Base-by-base conservation (phyloP, 1,140 invertebrate genomes). In the Papilio polytes region DNA sequence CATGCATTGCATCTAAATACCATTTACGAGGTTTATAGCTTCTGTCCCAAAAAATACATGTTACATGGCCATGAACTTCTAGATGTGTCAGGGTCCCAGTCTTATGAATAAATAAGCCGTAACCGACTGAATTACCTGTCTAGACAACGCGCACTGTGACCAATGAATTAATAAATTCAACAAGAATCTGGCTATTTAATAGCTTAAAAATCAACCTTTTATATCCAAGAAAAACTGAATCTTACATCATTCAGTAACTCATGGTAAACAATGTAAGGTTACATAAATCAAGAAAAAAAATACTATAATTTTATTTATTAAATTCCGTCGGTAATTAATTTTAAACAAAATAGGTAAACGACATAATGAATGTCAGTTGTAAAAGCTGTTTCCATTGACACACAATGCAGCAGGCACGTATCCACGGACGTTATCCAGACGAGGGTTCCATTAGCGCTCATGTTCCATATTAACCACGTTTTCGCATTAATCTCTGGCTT, bases 341-440 rank as follows among this genome's bases (percentile, higher is more conserved):
- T 63, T 63, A 70, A 70, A 70, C 63, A 70, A 31, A 70, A 70
- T 70, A 36, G 13, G 63, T 70, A 70, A 15, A 10, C 59, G 26
- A 70, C 63, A 70, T 70, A 36, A 31, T 63, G 26, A 63, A 26
- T 70, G 63, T 70, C 63, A 70, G 63, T 63, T 63, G 59, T 70
- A 70, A 70, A 70, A 70, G 63, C 63, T 31, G 63, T 70, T 70
- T 70, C 63, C 26, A 70, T 70, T 70, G 63, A 70, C 63, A 70
- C 63, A 70, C 63, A 31, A 31, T 31, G 63, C 53, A 20, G 53
- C 63, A 26, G 26, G 26, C 63, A 70, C 63, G 63, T 70, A 70
- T 70, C 63, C 63, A 70, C 63, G 63, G 63, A 31, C 63, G 26
- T 26, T 26, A 70, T 70, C 63, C 63, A 31, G 63, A 31, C 63